Percentiles rank a stretch among this genome's conserved stretches.
Evolutionary conservation across 2,113 vertebrate genomes (phyloP).

Genomic region (Psettodes erumei): DNA sequence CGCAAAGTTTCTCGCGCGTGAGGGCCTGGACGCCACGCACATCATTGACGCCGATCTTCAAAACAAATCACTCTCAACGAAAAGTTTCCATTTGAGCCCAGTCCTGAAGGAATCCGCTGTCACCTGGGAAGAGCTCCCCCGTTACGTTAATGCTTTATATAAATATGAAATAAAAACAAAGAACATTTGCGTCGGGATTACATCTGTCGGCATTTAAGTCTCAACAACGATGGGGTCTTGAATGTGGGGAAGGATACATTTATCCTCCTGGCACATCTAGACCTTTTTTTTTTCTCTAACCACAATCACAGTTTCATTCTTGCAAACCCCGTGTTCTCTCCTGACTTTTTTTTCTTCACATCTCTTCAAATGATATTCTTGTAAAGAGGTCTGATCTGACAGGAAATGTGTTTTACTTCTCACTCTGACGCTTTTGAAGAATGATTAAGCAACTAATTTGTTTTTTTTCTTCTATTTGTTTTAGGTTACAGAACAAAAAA

Average conservation of each 20-base stretch:
- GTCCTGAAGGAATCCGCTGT: too few species aligned
- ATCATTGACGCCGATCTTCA: too few species aligned
- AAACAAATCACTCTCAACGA: too few species aligned
- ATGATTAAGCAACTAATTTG: neutral
- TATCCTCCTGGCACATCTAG: neutral
- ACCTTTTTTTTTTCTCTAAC: neutral
- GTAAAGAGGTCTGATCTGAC: neutral
- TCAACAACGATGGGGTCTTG: neutral
- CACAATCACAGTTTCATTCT: neutral
- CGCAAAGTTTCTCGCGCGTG: too few species aligned
- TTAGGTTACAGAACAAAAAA: constrained; percentile 99
- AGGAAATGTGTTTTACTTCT: neutral
- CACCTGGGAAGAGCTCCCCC: too few species aligned
- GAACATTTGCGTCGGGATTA: neutral
- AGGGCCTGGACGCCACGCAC: too few species aligned
- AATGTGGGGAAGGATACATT: neutral
- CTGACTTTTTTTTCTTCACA: neutral
- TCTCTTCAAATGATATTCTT: neutral
- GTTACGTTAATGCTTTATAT: too few species aligned
- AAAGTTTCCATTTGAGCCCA: too few species aligned
- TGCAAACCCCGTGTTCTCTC: neutral
- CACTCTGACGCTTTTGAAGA: neutral
- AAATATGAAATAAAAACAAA: neutral
- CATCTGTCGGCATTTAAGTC: neutral
- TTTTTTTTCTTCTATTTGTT: constrained; percentile 69